Evolutionary conservation across 2,888 invertebrate genomes (phyloP), one percentile per base, ranked within the genome.

Genomic region (Halictus ligatus): DNA sequence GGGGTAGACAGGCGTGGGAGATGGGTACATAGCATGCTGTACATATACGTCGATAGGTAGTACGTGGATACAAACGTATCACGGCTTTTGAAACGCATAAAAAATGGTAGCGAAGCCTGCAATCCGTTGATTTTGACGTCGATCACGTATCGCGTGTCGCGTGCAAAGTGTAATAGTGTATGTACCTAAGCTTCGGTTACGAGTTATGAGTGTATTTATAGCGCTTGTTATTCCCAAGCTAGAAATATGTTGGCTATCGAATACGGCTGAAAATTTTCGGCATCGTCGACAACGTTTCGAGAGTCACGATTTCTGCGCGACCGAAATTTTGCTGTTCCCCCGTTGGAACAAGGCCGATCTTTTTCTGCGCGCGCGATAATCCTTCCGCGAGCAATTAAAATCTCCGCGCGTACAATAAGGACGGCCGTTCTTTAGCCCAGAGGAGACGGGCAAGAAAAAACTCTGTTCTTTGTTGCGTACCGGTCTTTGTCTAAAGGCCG

Each of bases 361-460:
- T 54, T 54, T 54, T n/a, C 10, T n/a, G 54, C 75, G 78, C 60
- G 76, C 29, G 21, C 64, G 73, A 77, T 79, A 80, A 82, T 76
- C 79, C 64, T 81, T 80, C 78, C 64, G 72, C 54, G 69, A 60
- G 80, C 88, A 86, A 89, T 89, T 89, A 85, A 89, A 89, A 82
- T 78, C n/a, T 58, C 46, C 60, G 54, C 29, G 29, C 29, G 48
- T 71, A 73, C 73, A 87, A 84, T 80, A 82, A 82, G 76, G 64
- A 48, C 77, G 64, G 46, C 54, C n/a, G 40, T 43, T 48, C 48
- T 76, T 67, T 81, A 76, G 64, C 73, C 46, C 67, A 35, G 10
- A 21, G 40, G n/a, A 21, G n/a, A n/a, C 8, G n/a, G 35, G 58
- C n/a, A 60, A 67, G n/a, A 83, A 81, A 80, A 87, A 87, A 75